Percentiles rank a stretch among this genome's conserved stretches.
phyloP scores from a whole-genome alignment of 2,888 invertebrate species.

The Pristionchus maxplancki region DNA sequence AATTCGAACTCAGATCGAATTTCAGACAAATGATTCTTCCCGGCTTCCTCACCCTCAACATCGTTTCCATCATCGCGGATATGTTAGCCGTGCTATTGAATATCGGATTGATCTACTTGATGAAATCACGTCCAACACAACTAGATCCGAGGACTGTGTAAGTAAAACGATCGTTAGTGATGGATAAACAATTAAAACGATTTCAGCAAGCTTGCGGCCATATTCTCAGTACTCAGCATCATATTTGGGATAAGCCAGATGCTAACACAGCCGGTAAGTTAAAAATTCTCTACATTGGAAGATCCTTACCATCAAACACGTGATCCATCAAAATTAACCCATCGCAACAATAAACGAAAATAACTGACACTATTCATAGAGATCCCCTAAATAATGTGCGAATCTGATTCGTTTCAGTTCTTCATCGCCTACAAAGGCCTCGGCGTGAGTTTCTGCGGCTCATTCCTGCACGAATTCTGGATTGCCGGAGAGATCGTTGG shows the following conservation, averaged over 20 bases:
- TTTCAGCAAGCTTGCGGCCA: neutral
- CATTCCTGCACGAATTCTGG: neutral
- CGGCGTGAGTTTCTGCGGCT: neutral
- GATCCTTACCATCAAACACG: no score
- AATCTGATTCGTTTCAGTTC: neutral
- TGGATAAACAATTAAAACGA: neutral
- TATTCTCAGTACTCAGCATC: slow-evolving; percentile 7
- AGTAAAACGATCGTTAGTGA: neutral
- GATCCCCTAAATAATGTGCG: no score
- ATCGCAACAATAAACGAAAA: no score
- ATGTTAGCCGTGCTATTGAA: neutral
- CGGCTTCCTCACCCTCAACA: neutral
- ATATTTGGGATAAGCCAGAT: neutral
- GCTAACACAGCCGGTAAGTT: neutral
- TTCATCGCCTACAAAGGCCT: neutral
- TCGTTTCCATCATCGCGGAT: neutral
- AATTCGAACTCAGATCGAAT: neutral
- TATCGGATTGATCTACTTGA: neutral
- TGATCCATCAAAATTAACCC: no score
- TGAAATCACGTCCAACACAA: neutral
- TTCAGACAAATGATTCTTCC: neutral
- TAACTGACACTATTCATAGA: no score
- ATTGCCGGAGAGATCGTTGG: neutral
- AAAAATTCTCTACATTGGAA: no score
- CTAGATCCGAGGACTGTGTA: slow-evolving; percentile 1